A percentile compares a stretch with the other conserved stretches of the same genome.
Conservation (phyloP, 2,888 invertebrate species). For the Unio delphinus region DNA sequence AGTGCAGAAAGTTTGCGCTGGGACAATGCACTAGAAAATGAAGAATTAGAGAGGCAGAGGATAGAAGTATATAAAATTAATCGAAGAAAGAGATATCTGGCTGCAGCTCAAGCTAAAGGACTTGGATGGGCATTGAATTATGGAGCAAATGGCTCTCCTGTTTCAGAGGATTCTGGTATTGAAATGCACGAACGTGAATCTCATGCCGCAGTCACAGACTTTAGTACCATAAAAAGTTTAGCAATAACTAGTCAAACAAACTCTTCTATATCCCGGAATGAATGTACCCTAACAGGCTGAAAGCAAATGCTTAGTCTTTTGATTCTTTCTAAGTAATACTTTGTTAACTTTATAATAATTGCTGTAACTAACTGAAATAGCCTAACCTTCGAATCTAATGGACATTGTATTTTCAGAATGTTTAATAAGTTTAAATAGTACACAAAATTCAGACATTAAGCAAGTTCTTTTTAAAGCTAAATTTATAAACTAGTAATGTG, state of each 20-base stretch:
- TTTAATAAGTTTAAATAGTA: no score
- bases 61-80: slow-evolving; percentile 64
- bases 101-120: slow-evolving; percentile 60
- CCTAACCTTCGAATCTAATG: no score
- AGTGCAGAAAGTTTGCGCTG: slow-evolving; percentile 61
- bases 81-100: slow-evolving; percentile 65
- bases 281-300: no score
- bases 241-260: slow-evolving; percentile 27
- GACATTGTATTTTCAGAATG: no score
- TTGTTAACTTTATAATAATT: no score
- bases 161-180: slow-evolving; percentile 47
- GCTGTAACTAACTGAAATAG: no score
- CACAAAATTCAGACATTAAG: no score
- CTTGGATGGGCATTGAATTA: slow-evolving; percentile 59
- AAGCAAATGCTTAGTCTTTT: no score
- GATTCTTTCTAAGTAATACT: no score
- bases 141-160: slow-evolving; percentile 45
- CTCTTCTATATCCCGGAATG: no score
- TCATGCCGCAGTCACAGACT: slow-evolving; percentile 29
- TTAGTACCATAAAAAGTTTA: slow-evolving; percentile 28
- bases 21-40: slow-evolving; percentile 56
- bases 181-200: slow-evolving; percentile 30
- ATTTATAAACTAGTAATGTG: no score
- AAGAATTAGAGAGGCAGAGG: slow-evolving; percentile 58
- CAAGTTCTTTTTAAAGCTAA: no score